Conservation (phyloP, 2,113 vertebrate species). For the Fregata magnificens region DNA sequence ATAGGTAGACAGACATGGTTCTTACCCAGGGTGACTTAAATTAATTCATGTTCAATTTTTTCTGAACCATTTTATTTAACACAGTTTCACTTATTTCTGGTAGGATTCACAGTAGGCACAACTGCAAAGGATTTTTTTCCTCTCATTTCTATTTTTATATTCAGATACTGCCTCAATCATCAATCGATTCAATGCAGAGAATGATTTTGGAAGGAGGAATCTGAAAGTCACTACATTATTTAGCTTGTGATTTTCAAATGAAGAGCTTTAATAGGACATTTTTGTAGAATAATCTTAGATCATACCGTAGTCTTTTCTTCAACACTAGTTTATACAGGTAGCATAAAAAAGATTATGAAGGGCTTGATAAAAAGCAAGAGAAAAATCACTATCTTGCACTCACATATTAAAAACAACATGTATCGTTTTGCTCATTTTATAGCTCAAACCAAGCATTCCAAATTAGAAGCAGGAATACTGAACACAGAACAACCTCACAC, state of each 20-base stretch:
- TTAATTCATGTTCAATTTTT: neutral
- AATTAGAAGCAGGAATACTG: slow-evolving; percentile 22
- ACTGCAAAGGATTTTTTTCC: neutral
- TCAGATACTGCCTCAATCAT: neutral
- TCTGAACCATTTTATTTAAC: neutral
- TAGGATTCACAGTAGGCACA: neutral
- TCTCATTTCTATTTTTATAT: neutral
- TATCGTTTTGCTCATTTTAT: neutral
- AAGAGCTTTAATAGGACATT: slow-evolving; percentile 11
- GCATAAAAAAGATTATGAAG: neutral
- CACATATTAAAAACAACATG: slow-evolving; percentile 1
- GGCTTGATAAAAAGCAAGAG: slow-evolving; percentile 24
- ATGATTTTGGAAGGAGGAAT: slow-evolving; percentile 12
- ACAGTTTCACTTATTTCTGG: neutral
- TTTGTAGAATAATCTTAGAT: neutral
- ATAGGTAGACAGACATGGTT: neutral
- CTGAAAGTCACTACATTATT: slow-evolving; percentile 3
- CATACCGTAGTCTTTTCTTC: neutral
- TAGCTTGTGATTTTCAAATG: slow-evolving; percentile 26
- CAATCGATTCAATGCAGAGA: slow-evolving; percentile 5
- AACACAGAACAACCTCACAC: neutral
- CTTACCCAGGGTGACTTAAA: neutral
- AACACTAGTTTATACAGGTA: neutral
- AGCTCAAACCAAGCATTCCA: neutral
- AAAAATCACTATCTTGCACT: slow-evolving; percentile 26